Evolutionary conservation across 2,797 vertebrate species (phyloP).

Genomic region (Mallotus villosus): DNA sequence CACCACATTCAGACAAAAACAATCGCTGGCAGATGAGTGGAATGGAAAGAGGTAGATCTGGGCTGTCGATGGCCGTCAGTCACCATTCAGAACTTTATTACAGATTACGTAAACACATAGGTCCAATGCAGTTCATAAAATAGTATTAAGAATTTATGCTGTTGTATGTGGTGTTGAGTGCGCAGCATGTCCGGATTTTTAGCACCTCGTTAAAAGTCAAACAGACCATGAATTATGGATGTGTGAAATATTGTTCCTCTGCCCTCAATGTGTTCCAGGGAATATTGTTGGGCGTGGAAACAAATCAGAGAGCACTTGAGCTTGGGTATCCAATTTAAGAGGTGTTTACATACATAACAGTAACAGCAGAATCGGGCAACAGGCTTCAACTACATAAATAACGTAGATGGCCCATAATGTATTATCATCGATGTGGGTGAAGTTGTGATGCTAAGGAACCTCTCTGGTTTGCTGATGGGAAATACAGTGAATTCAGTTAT

Average conservation of each 20-base stretch:
- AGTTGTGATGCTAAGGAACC: slow-evolving; percentile 18
- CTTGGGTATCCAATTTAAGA: slow-evolving; percentile 37
- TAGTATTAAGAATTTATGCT: slow-evolving; percentile 64
- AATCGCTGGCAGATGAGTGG: slow-evolving; percentile 44
- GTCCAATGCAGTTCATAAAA: slow-evolving; percentile 61
- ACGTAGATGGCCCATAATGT: slow-evolving; percentile 27
- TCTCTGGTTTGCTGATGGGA: slow-evolving; percentile 39
- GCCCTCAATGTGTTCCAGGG: slow-evolving; percentile 37
- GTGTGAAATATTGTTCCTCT: slow-evolving; percentile 61
- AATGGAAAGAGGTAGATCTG: slow-evolving; percentile 31
- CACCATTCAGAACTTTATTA: slow-evolving; percentile 57
- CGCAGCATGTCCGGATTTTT: slow-evolving; percentile 65
- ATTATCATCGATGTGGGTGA: slow-evolving; percentile 25
- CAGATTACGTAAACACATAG: slow-evolving; percentile 58
- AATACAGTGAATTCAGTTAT: slow-evolving; percentile 25
- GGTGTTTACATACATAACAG: slow-evolving; percentile 45
- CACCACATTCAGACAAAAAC: slow-evolving; percentile 27
- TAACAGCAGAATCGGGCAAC: slow-evolving; percentile 22
- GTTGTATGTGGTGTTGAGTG: slow-evolving; percentile 50
- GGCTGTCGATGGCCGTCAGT: slow-evolving; percentile 17
- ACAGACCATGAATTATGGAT: slow-evolving; percentile 66
- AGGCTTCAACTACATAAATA: slow-evolving; percentile 26
- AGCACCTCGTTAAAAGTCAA: slow-evolving; percentile 73
- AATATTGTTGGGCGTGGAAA: slow-evolving; percentile 44
- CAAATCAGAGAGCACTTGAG: slow-evolving; percentile 49